Evolutionary conservation across 2,888 invertebrate species (phyloP).

Genomic region (Eubasilissa splendida): DNA sequence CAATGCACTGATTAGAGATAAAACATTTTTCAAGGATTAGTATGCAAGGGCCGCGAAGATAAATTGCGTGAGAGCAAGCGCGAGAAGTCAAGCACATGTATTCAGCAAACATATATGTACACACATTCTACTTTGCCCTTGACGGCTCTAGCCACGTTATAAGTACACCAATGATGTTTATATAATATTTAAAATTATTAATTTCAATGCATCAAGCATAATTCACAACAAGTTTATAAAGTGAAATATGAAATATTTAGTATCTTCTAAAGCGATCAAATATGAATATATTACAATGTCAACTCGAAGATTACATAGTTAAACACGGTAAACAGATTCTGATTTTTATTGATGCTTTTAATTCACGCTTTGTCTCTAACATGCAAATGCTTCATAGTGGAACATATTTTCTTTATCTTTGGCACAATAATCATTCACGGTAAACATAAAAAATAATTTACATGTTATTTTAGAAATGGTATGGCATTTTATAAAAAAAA

Average conservation of each 20-base stretch:
- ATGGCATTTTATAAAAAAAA: too few relatives aligned
- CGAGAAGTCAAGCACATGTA: not conserved
- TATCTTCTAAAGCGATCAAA: constrained; percentile 24
- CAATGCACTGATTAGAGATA: not conserved
- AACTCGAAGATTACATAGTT: constrained; percentile 12
- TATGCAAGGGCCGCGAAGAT: not conserved
- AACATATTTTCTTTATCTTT: constrained; percentile 17
- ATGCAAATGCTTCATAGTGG: not conserved
- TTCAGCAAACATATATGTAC: not conserved
- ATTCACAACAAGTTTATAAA: constrained; percentile 26
- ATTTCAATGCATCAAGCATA: constrained; percentile 37
- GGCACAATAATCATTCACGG: constrained; percentile 21
- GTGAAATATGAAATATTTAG: constrained; percentile 8
- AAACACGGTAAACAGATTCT: constrained; percentile 12
- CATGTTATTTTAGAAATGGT: too few relatives aligned
- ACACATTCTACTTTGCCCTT: constrained; percentile 8
- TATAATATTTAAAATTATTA: constrained; percentile 3
- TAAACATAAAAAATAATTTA: constrained; percentile 1
- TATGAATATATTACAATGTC: constrained; percentile 28
- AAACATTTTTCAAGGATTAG: not conserved
- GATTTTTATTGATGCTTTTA: constrained; percentile 4
- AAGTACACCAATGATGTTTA: constrained; percentile 8
- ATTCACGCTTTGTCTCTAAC: not conserved
- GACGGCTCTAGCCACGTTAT: constrained; percentile 2
- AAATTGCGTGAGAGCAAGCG: not conserved